phyloP scores from a whole-genome alignment of 2,113 vertebrate genomes.

The Arvicanthis niloticus region DNA sequence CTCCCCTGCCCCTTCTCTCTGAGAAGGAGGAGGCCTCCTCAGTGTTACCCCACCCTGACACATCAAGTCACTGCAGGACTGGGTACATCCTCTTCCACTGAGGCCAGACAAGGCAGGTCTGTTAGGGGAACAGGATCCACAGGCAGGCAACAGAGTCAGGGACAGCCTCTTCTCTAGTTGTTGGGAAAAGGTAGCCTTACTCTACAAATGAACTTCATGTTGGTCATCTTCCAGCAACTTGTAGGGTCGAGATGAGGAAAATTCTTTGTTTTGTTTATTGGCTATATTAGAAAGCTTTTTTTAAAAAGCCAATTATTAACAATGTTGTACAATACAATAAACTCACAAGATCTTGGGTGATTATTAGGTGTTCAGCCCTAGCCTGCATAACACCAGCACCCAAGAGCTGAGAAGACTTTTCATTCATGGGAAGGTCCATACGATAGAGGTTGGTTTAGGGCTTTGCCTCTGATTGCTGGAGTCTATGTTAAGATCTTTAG shows the following conservation, averaged over 20 bases:
- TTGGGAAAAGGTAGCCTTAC: background rate
- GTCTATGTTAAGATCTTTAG: background rate
- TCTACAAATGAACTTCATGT: background rate
- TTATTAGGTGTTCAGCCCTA: background rate
- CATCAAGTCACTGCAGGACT: too few relatives aligned
- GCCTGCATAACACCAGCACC: too few relatives aligned
- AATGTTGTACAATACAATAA: background rate
- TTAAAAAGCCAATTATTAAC: background rate
- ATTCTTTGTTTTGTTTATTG: background rate
- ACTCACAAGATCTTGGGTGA: background rate
- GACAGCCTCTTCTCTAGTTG: too few relatives aligned
- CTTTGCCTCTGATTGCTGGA: background rate
- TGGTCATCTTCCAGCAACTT: background rate
- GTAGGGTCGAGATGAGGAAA: background rate
- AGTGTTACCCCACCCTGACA: too few relatives aligned
- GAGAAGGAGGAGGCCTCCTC: too few relatives aligned
- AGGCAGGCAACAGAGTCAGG: too few relatives aligned
- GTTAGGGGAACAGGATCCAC: too few relatives aligned
- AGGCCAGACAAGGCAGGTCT: too few relatives aligned
- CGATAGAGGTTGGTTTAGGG: background rate
- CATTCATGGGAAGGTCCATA: background rate
- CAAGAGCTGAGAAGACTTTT: background rate
- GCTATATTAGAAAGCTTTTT: background rate
- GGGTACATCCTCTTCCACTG: too few relatives aligned
- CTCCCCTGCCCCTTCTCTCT: too few relatives aligned